phyloP scores from a whole-genome alignment of 2,888 invertebrate species.

The Tigriopus californicus region DNA sequence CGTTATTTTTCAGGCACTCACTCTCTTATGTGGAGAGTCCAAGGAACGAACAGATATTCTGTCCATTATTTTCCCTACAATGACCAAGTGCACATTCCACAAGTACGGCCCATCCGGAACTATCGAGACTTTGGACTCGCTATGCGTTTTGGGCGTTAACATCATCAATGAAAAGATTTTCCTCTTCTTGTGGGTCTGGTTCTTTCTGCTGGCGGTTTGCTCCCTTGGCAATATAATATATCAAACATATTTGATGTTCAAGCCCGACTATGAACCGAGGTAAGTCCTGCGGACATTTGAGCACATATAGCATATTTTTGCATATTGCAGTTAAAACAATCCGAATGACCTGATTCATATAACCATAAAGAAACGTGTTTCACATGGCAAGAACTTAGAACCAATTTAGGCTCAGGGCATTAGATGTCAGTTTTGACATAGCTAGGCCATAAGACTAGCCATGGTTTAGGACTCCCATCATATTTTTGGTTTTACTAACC shows the following conservation, averaged over 20 bases:
- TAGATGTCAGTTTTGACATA: too few species aligned
- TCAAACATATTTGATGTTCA: not conserved
- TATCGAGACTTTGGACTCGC: constrained; percentile 22
- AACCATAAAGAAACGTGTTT: too few species aligned
- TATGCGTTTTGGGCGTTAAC: constrained; percentile 24
- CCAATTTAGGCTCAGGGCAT: too few species aligned
- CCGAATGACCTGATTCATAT: too few species aligned
- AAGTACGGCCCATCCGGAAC: constrained; percentile 23
- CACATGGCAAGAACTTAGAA: too few species aligned
- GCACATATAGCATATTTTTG: too few species aligned
- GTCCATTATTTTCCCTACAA: not conserved
- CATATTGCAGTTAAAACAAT: too few species aligned
- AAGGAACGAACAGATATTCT: constrained; percentile 20
- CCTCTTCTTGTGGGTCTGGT: constrained; percentile 19
- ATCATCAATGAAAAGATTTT: constrained; percentile 23
- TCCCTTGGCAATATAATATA: not conserved
- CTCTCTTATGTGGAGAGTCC: constrained; percentile 20
- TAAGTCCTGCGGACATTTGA: too few species aligned
- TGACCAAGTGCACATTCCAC: constrained; percentile 24
- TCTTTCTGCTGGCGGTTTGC: constrained; percentile 42
- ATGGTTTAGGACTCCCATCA: too few species aligned
- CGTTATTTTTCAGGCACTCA: too few species aligned
- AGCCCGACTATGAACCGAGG: not conserved
- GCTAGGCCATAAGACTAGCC: too few species aligned
- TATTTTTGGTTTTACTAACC: too few species aligned